These are phyloP conservation scores for Drosophila mercatorum DNA, from an alignment of 2,888 invertebrate genomes.

Conservation along the genomic window DNA sequence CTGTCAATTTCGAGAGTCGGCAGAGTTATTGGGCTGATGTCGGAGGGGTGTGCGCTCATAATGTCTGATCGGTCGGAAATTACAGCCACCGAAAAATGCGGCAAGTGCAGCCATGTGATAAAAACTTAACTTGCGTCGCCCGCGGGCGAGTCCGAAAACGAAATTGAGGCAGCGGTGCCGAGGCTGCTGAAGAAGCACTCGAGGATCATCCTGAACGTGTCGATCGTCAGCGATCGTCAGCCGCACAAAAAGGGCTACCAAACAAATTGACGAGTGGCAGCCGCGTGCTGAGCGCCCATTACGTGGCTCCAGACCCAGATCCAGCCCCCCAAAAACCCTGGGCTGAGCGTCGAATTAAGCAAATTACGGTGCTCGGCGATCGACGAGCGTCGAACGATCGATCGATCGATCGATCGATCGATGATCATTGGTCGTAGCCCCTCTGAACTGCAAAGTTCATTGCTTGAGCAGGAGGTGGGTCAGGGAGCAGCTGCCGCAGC, in stretches of 20 bases:
- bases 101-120: slow-evolving; percentile 60
- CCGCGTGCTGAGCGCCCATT: slow-evolving; percentile 71
- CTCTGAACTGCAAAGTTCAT: slow-evolving; percentile 36
- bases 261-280: slow-evolving; percentile 74
- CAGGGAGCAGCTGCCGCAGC: slow-evolving; percentile 53
- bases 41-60: slow-evolving; percentile 45
- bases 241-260: slow-evolving; percentile 16
- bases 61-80: slow-evolving; percentile 55
- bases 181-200: slow-evolving; percentile 27
- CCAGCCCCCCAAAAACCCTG: slow-evolving; percentile 28
- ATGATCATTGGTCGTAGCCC: slow-evolving; percentile 21
- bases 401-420: slow-evolving; percentile 21
- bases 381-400: slow-evolving; percentile 19
- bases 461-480: slow-evolving; percentile 47
- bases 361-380: slow-evolving; percentile 75
- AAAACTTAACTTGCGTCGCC: slow-evolving; percentile 53
- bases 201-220: slow-evolving; percentile 72
- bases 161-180: slow-evolving; percentile 61
- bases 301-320: slow-evolving; percentile 42
- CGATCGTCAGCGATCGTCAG: slow-evolving; percentile 50
- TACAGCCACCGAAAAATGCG: slow-evolving; percentile 62
- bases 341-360: slow-evolving; percentile 80
- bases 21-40: slow-evolving; percentile 7
- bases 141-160: slow-evolving; percentile 41
- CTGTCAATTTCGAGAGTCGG: slow-evolving; percentile 10